phyloP scores from a whole-genome alignment of 2,888 invertebrate species.

The Odontothrips loti region DNA sequence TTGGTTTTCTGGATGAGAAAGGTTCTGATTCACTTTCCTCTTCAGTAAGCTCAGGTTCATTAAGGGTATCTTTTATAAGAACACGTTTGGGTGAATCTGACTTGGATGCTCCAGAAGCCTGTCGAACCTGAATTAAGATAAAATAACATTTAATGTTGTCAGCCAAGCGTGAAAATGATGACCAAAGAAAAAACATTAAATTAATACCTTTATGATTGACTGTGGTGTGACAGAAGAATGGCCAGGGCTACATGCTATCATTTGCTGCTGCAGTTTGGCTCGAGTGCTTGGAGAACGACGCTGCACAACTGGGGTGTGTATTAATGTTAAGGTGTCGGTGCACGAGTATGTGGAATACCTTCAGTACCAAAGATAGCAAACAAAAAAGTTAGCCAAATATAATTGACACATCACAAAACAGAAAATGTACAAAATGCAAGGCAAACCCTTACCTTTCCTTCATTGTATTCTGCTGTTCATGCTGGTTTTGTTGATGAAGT shows the following conservation, averaged over 20 bases:
- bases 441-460: not conserved
- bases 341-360: not conserved
- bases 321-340: not conserved
- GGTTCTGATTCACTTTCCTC: slow-evolving; percentile 1
- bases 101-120: not conserved
- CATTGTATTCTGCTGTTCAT: not conserved
- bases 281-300: not conserved
- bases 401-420: not conserved
- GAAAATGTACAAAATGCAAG: not conserved
- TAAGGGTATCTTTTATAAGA: not conserved
- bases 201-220: not conserved
- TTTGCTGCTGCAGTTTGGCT: slow-evolving; percentile 11
- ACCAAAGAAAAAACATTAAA: not conserved
- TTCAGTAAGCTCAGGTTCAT: not conserved
- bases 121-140: not conserved
- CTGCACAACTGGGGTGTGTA: slow-evolving; percentile 10
- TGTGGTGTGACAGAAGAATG: not conserved
- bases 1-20: not conserved
- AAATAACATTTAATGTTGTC: not conserved
- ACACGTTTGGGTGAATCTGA: not conserved
- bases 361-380: not conserved
- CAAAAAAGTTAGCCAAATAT: not conserved
- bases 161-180: no score
- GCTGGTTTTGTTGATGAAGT: not conserved
- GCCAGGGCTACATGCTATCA: slow-evolving; percentile 11